Percentiles rank a stretch among this genome's conserved stretches.
Conservation (phyloP, 2,113 vertebrate genomes). For the Halichoerus grypus region DNA sequence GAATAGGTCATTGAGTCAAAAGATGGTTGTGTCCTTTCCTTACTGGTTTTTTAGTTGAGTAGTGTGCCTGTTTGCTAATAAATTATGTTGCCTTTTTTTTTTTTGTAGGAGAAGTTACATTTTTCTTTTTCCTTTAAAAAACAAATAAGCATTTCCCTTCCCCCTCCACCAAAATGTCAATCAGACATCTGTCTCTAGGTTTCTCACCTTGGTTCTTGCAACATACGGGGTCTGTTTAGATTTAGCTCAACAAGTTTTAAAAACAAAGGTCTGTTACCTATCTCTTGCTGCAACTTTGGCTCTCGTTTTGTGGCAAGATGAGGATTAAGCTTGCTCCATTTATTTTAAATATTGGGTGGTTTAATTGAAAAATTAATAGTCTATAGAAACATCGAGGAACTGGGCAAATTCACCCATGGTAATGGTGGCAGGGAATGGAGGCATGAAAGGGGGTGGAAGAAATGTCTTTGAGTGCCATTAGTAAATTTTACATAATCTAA, state of each 20-base stretch:
- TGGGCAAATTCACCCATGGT: background rate
- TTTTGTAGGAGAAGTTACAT: constrained; percentile 15
- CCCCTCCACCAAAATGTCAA: constrained; percentile 1
- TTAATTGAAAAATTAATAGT: background rate
- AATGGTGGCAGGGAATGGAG: background rate
- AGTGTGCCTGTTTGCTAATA: background rate
- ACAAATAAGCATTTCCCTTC: background rate
- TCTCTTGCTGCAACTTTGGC: constrained; percentile 79
- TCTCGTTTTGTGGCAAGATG: constrained; percentile 62
- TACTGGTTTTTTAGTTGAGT: background rate
- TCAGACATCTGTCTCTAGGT: constrained; percentile 72
- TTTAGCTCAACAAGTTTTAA: constrained; percentile 69
- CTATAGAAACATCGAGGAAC: background rate
- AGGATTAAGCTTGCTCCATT: constrained; percentile 57
- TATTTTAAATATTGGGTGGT: constrained; percentile 20
- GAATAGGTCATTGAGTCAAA: background rate
- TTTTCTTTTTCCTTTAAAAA: constrained; percentile 53
- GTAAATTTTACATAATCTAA: background rate
- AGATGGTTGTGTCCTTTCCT: background rate
- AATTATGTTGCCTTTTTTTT: constrained; percentile 43
- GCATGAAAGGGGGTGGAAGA: background rate
- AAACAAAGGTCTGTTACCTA: constrained; percentile 61
- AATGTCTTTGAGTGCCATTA: background rate
- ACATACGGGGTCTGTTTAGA: constrained; percentile 71
- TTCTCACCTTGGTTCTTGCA: constrained; percentile 66